phyloP scores from a whole-genome alignment of 2,113 vertebrate genomes.

The Percopsis transmontana region DNA sequence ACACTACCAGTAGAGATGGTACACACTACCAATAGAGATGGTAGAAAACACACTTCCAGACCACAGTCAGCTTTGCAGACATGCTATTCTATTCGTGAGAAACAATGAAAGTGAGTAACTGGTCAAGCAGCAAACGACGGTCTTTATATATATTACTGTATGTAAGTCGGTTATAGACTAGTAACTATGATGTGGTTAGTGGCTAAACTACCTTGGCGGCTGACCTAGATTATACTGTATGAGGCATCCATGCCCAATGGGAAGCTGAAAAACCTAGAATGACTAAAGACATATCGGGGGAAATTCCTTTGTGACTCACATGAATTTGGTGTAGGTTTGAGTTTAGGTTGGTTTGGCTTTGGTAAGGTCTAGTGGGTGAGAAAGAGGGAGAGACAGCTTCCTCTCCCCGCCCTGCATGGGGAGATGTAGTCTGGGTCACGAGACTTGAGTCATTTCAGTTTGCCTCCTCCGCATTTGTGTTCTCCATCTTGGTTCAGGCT shows the following conservation, averaged over 20 bases:
- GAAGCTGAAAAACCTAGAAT: slow-evolving; percentile 44
- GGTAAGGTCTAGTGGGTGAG: slow-evolving; percentile 41
- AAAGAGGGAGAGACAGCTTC: slow-evolving; percentile 22
- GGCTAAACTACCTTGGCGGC: slow-evolving; percentile 12
- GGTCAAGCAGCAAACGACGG: no score
- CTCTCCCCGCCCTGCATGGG: slow-evolving; percentile 26
- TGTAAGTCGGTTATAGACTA: no score
- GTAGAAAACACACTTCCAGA: no score
- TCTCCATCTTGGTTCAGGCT: slow-evolving; percentile 39
- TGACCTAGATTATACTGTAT: slow-evolving; percentile 50
- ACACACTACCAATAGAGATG: no score
- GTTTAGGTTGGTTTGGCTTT: slow-evolving; percentile 40
- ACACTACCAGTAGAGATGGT: no score
- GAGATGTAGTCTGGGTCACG: slow-evolving; percentile 37
- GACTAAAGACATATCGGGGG: slow-evolving; percentile 57
- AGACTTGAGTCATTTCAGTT: slow-evolving; percentile 55
- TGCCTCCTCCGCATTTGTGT: slow-evolving; percentile 27
- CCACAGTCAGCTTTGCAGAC: no score
- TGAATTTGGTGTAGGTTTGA: slow-evolving; percentile 31
- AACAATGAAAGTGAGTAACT: no score
- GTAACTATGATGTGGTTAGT: no score
- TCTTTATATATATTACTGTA: no score
- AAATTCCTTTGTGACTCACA: slow-evolving; percentile 71
- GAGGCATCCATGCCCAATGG: slow-evolving; percentile 31
- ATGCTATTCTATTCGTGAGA: no score